Conservation (phyloP, 2,113 vertebrate species). For the Caracal caracal region DNA sequence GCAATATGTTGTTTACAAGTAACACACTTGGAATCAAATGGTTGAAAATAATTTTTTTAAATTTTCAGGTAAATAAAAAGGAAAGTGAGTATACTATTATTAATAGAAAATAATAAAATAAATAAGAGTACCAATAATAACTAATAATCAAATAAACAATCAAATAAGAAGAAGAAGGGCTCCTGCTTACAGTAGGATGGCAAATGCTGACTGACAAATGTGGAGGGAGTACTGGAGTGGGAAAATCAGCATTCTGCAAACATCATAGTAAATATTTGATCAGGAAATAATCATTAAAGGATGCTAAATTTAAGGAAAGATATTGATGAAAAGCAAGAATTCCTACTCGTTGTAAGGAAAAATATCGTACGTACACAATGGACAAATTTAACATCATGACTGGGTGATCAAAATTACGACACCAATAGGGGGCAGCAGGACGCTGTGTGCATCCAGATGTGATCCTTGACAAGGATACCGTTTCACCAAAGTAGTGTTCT, state of each 20-base stretch:
- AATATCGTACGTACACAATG: neutral
- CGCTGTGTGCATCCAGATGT: neutral
- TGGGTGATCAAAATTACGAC: neutral
- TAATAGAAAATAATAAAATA: neutral
- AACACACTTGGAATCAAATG: neutral
- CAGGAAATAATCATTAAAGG: neutral
- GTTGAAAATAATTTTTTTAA: neutral
- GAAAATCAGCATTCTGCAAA: neutral
- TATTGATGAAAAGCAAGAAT: neutral
- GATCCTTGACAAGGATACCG: neutral
- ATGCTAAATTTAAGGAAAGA: neutral
- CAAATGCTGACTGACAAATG: neutral
- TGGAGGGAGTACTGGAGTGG: neutral
- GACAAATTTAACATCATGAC: neutral
- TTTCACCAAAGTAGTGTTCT: neutral
- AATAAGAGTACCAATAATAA: neutral
- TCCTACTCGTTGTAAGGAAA: neutral
- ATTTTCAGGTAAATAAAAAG: neutral
- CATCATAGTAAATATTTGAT: neutral
- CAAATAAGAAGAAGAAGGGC: neutral
- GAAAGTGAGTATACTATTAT: neutral
- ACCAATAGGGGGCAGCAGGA: neutral
- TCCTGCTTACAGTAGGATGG: neutral
- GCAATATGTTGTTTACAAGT: neutral
- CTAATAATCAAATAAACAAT: neutral